phyloP scores from a whole-genome alignment of 2,113 vertebrate genomes.

The Perca schrenkii region DNA sequence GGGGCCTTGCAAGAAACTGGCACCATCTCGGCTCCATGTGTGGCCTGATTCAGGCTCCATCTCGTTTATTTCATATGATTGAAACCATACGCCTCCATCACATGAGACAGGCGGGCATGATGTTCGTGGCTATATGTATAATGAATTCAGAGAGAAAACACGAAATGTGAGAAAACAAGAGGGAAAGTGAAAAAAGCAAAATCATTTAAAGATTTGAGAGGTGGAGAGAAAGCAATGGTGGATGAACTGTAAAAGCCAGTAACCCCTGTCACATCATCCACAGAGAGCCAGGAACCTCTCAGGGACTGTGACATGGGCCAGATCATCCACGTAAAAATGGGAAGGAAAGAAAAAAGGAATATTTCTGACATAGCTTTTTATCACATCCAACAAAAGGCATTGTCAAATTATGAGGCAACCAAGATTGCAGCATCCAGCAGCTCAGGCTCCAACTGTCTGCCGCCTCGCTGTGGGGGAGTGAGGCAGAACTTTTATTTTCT shows the following conservation, averaged over 20 bases:
- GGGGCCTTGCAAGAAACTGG: constrained; percentile 65
- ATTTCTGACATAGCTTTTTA: constrained; percentile 20
- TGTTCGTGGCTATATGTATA: constrained; percentile 23
- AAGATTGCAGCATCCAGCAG: constrained; percentile 45
- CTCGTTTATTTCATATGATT: constrained; percentile 74
- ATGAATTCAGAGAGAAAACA: constrained; percentile 9
- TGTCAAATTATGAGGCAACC: constrained; percentile 47
- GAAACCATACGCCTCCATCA: constrained; percentile 73
- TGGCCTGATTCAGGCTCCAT: constrained; percentile 67
- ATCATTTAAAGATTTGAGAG: constrained; percentile 31
- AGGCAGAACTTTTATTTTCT: constrained; percentile 18
- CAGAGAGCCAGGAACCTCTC: constrained; percentile 43
- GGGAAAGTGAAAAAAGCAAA: not conserved
- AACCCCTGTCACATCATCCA: constrained; percentile 10
- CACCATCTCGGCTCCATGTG: constrained; percentile 67
- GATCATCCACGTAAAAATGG: constrained; percentile 21
- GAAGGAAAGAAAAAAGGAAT: constrained; percentile 19
- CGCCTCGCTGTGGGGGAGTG: constrained; percentile 33
- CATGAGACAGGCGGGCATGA: constrained; percentile 40
- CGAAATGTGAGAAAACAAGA: not conserved
- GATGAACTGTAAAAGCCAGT: constrained; percentile 33
- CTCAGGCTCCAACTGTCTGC: constrained; percentile 51
- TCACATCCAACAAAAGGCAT: constrained; percentile 35
- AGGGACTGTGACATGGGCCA: constrained; percentile 35
- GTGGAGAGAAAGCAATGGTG: constrained; percentile 40